Conservation (phyloP, 2,888 invertebrate genomes). For the Tinea pellionella region DNA sequence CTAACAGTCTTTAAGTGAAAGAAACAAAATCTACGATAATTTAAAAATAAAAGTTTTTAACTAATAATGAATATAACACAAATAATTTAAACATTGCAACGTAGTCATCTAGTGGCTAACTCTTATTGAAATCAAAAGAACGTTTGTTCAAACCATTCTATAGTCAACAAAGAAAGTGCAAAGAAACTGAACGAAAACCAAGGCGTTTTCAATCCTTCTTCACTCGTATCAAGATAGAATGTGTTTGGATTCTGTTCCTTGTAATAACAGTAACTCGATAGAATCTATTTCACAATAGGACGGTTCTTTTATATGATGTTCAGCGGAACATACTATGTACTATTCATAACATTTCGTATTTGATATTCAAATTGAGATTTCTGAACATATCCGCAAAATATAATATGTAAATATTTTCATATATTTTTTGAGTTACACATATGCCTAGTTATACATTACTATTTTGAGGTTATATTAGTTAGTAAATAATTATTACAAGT, state of each 20-base stretch:
- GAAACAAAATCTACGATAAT: too few species aligned
- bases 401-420: not conserved
- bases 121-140: not conserved
- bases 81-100: too few species aligned
- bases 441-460: too few species aligned
- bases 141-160: not conserved
- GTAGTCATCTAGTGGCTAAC: not conserved
- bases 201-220: constrained; percentile 1
- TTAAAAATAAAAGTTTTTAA: too few species aligned
- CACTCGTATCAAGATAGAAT: not conserved
- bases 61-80: too few species aligned
- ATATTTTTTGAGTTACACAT: too few species aligned
- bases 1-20: too few species aligned
- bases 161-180: not conserved
- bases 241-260: not conserved
- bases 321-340: not conserved
- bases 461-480: too few species aligned
- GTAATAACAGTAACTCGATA: not conserved
- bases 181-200: not conserved
- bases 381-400: not conserved
- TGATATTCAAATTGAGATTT: not conserved
- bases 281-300: constrained; percentile 3
- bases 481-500: too few species aligned
- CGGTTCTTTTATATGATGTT: not conserved
- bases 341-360: not conserved